Conservation (phyloP, 2,888 invertebrate genomes). For the Watsonalla cultraria region DNA sequence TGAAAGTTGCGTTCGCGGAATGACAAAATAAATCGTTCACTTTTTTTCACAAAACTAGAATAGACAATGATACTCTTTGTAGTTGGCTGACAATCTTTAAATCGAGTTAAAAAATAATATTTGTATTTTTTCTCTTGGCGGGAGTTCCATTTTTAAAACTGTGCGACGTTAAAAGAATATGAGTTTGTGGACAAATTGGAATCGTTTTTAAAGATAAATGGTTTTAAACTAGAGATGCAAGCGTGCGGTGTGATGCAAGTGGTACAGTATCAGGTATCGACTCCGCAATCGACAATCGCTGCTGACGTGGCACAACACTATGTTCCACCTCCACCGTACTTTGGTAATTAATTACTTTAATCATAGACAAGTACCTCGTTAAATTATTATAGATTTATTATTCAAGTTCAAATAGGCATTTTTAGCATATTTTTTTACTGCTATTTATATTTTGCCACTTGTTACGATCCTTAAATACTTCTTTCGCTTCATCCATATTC, state of each 20-base stretch:
- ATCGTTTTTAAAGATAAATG: background rate
- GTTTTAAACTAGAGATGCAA: conserved; percentile 61
- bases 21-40: too few species aligned
- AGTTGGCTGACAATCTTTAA: too few species aligned
- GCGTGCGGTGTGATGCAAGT: conserved; percentile 82
- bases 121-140: conserved; percentile 3
- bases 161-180: too few species aligned
- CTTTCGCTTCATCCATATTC: too few species aligned
- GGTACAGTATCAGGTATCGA: conserved; percentile 80
- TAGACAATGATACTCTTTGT: background rate
- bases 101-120: too few species aligned
- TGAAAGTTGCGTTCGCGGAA: conserved; percentile 22
- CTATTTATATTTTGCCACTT: too few species aligned
- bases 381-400: background rate
- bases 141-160: conserved; percentile 7
- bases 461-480: too few species aligned
- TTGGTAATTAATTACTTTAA: conserved; percentile 45
- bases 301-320: conserved; percentile 67
- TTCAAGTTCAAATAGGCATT: background rate
- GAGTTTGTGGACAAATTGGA: background rate
- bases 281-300: conserved; percentile 69
- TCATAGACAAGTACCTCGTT: background rate
- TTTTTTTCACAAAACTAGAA: background rate
- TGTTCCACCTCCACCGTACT: conserved; percentile 72
- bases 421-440: too few species aligned